Evolutionary conservation across 2,888 invertebrate genomes (phyloP), one percentile per base, ranked within the genome.

Genomic region (Torymus texanus): DNA sequence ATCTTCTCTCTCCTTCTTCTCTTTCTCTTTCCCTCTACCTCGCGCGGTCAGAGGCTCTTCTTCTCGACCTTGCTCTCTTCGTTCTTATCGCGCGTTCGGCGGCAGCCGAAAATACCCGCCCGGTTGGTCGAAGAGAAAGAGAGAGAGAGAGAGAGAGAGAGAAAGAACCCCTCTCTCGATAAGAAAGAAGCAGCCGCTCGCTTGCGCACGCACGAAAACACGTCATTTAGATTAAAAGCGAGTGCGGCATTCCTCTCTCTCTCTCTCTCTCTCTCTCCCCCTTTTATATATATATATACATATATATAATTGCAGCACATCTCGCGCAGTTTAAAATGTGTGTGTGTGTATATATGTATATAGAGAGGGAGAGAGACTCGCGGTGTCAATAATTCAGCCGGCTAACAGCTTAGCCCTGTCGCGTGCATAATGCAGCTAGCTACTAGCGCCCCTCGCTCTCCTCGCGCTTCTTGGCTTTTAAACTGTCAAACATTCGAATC

Each of bases 321-420:
- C 29, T 29, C 4, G 75, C 85, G 85, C 78, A 84, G 85, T 88
- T 87, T 88, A 87, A 88, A 89, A 87, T 89, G 88, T 89, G 88
- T 87, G 89, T 88, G 89, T 87, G 89, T 89, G 88, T 89, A 50
- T 14, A 13, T 29, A 86, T 88, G 87, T 86, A 84, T 87, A 87
- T 51, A 87, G 67, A 88, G 87, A 88, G 84, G 29, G 90, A 88
- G 89, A 88, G 89, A 90, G 89, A 88, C 87, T 84, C 85, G 58
- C 72, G 53, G 84, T 73, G 62, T 90, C 87, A 90, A 90, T 90
- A 90, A 90, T 90, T 89, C 89, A 90, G 86, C 81, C 83, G 88
- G 87, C 88, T 90, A 90, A 90, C 89, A 90, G 90, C 90, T 90
- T 90, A 89, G 90, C 88, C 89, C 87, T 90, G 90, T 90, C 88